Percentiles rank a stretch among this genome's conserved stretches.
Conservation (phyloP, 2,113 vertebrate species). For the Aegotheles bennettii region DNA sequence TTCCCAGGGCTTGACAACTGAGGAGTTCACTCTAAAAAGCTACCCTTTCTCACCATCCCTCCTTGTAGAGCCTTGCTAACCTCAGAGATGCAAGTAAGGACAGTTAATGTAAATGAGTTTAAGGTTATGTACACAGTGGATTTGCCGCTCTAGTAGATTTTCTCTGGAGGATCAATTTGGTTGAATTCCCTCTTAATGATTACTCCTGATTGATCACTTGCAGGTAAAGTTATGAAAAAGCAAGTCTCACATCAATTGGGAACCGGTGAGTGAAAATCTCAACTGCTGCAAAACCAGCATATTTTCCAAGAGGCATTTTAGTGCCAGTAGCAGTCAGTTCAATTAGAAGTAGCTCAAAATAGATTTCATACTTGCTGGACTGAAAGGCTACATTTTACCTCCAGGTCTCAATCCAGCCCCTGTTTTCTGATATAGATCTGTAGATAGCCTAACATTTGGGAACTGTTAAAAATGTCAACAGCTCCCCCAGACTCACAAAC, state of each 20-base stretch:
- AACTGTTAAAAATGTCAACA: not conserved
- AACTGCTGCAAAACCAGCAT: conserved; percentile 27
- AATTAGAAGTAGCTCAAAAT: conserved; percentile 53
- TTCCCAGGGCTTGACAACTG: conserved; percentile 43
- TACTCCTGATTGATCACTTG: conserved; percentile 44
- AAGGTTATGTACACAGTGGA: conserved; percentile 28
- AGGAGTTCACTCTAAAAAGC: conserved; percentile 19
- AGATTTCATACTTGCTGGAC: not conserved
- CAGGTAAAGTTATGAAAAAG: conserved; percentile 32
- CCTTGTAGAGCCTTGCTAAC: conserved; percentile 39
- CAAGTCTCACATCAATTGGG: conserved; percentile 14
- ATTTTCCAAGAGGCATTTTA: conserved; percentile 28
- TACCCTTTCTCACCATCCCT: not conserved
- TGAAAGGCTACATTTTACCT: not conserved
- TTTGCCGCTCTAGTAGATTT: conserved; percentile 51
- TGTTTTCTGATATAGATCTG: not conserved
- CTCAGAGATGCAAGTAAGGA: conserved; percentile 45
- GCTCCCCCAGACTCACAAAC: not conserved
- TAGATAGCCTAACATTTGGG: not conserved
- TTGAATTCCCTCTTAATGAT: conserved; percentile 57
- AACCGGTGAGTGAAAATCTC: conserved; percentile 38
- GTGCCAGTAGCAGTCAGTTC: conserved; percentile 32
- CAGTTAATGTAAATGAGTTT: conserved; percentile 63
- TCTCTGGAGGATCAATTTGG: conserved; percentile 48
- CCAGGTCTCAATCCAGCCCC: not conserved